Evolutionary conservation across 2,113 vertebrate genomes (phyloP).

Genomic region (Emydocephalus ijimae): DNA sequence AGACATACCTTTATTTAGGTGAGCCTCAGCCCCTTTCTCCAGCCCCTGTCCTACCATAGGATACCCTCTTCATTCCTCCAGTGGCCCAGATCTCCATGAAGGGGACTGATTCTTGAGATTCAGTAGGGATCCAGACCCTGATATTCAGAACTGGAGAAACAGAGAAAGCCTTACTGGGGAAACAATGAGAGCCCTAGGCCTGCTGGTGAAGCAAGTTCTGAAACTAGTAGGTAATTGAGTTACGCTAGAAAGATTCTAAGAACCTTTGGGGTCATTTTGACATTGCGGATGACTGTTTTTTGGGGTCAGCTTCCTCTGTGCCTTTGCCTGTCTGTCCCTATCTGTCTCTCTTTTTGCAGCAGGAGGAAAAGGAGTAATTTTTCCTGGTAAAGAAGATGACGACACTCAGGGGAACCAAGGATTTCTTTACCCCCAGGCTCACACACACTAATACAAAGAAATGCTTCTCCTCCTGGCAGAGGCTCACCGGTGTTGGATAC

Average conservation of each 20-base stretch:
- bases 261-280: neutral
- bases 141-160: neutral
- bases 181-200: neutral
- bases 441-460: neutral
- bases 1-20: neutral
- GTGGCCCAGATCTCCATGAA: neutral
- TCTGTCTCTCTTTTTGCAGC: neutral
- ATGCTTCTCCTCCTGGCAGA: neutral
- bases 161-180: neutral
- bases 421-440: neutral
- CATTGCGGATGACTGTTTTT: neutral
- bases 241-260: neutral
- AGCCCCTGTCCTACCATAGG: neutral
- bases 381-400: constrained; percentile 1
- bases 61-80: neutral
- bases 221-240: neutral
- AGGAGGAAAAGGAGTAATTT: neutral
- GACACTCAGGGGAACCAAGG: neutral
- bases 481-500: neutral
- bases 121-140: neutral
- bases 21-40: neutral
- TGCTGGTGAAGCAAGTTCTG: neutral
- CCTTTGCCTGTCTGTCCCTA: neutral
- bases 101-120: neutral
- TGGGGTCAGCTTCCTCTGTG: too few species aligned